phyloP scores from a whole-genome alignment of 1,140 invertebrate genomes.

The Coelopa frigida region DNA sequence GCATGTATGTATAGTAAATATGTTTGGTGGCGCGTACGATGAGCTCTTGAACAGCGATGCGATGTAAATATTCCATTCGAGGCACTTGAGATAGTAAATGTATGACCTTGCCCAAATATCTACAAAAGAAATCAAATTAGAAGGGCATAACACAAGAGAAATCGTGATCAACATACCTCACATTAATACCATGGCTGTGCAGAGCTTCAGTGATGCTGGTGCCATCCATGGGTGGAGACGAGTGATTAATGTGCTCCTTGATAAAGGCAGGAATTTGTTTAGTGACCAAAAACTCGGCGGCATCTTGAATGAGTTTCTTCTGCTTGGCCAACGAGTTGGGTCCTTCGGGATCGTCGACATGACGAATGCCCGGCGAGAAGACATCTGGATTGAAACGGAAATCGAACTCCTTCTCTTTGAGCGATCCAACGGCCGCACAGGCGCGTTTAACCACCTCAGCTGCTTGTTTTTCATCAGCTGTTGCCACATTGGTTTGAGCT shows the following conservation, averaged over 20 bases:
- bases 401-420: conserved; percentile 91
- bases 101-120: conserved; percentile 84
- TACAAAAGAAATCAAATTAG: conserved; percentile 5
- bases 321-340: conserved; percentile 63
- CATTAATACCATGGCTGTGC: conserved; percentile 92
- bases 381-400: conserved; percentile 98
- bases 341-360: conserved; percentile 63
- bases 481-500: conserved; percentile 47
- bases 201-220: conserved; percentile 86
- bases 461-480: conserved; percentile 72
- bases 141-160: no score
- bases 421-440: conserved; percentile 80
- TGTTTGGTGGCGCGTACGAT: conserved; percentile 86
- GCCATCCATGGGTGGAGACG: conserved; percentile 90
- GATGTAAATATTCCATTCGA: conserved; percentile 78
- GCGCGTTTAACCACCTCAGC: conserved; percentile 81
- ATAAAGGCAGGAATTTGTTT: conserved; percentile 92
- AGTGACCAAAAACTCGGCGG: conserved; percentile 87
- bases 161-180: conserved; percentile 54
- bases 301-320: conserved; percentile 84
- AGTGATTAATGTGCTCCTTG: conserved; percentile 85
- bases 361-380: conserved; percentile 86
- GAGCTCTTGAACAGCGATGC: conserved; percentile 80
- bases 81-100: conserved; percentile 69
- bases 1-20: conserved; percentile 86